Conservation (phyloP, 2,888 invertebrate genomes). For the Athripsodes cinereus region DNA sequence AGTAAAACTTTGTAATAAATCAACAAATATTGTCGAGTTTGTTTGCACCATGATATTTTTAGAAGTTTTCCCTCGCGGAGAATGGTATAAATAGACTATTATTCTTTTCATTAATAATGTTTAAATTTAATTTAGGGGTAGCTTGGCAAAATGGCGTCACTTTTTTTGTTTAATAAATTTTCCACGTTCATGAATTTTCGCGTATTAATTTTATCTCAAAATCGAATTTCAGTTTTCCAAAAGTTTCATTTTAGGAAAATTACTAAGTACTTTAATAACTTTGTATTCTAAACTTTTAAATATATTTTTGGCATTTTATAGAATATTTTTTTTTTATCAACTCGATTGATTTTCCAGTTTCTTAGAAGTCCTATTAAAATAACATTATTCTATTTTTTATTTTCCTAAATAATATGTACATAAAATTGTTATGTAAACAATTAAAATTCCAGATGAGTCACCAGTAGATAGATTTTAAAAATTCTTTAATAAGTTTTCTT, state of each 20-base stretch:
- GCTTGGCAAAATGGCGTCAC: slow-evolving; percentile 20
- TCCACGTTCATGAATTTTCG: no score
- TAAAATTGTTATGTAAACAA: no score
- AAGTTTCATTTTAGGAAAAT: slow-evolving; percentile 5
- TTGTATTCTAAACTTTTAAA: no score
- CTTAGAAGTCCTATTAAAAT: no score
- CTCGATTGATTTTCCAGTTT: no score
- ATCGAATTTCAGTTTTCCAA: background rate
- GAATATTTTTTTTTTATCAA: no score
- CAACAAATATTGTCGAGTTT: background rate
- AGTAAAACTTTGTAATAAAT: background rate
- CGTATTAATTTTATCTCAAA: background rate
- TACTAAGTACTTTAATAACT: slow-evolving; percentile 1
- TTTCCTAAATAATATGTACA: no score
- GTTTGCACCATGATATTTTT: slow-evolving; percentile 12
- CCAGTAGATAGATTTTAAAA: no score
- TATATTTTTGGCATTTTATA: no score
- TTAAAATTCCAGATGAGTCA: no score
- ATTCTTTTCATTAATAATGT: background rate
- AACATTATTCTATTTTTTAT: no score
- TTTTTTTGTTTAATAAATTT: background rate
- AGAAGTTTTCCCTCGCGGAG: slow-evolving; percentile 7
- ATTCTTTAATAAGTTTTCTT: no score
- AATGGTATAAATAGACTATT: background rate
- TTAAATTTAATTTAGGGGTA: slow-evolving; percentile 15